Conservation (phyloP, 2,113 vertebrate species). For the Mastomys coucha region DNA sequence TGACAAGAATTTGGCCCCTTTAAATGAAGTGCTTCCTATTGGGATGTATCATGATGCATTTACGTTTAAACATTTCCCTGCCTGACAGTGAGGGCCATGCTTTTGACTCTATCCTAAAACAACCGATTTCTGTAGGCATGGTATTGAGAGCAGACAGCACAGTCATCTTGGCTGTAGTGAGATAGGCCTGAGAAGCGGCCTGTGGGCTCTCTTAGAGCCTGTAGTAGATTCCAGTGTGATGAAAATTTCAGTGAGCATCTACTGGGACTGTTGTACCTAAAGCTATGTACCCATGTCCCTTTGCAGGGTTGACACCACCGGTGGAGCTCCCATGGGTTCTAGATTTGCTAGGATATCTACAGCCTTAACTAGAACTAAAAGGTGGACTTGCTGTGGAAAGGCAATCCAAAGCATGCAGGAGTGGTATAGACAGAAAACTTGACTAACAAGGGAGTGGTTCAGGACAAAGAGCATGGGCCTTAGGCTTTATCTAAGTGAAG, state of each 20-base stretch:
- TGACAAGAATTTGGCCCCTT: not conserved
- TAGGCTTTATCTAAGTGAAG: not conserved
- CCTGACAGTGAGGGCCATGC: not conserved
- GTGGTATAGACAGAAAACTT: not conserved
- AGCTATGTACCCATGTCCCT: not conserved
- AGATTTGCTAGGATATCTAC: not conserved
- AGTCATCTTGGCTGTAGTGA: not conserved
- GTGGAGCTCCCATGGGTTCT: not conserved
- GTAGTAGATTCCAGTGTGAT: not conserved
- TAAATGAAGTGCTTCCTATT: not conserved
- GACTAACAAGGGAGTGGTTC: not conserved
- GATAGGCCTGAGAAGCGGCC: not conserved
- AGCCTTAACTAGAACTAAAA: not conserved
- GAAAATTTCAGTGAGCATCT: not conserved
- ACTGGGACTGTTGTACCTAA: too few species aligned
- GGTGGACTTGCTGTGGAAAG: not conserved
- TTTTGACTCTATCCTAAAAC: accelerated
- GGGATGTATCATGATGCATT: not conserved
- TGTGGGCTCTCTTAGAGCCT: not conserved
- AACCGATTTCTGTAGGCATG: not conserved
- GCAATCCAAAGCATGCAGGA: not conserved
- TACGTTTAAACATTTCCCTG: not conserved
- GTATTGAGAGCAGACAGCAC: not conserved
- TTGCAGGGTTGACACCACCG: not conserved
- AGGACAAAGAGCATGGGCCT: not conserved